Evolutionary conservation across 2,113 vertebrate species (phyloP).

Genomic region (Rousettus leschenaultii): DNA sequence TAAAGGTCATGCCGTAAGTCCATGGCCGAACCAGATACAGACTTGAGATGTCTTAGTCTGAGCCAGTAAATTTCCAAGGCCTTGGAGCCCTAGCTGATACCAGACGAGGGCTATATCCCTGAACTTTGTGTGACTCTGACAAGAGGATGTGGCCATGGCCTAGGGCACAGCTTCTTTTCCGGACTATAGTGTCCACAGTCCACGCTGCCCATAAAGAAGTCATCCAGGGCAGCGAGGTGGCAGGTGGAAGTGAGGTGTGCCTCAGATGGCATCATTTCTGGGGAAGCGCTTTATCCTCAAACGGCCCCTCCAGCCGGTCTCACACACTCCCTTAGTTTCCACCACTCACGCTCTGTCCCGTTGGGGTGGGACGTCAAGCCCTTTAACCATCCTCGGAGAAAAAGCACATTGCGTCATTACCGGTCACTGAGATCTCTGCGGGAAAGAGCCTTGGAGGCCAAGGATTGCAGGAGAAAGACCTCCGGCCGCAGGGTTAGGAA

Average conservation of each 20-base stretch:
- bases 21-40: neutral
- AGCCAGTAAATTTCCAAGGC: neutral
- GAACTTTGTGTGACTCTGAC: neutral
- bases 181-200: neutral
- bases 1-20: neutral
- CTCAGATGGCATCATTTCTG: neutral
- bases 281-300: neutral
- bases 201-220: neutral
- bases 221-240: neutral
- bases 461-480: neutral
- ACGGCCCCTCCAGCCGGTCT: neutral
- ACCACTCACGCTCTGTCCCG: neutral
- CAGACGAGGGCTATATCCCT: neutral
- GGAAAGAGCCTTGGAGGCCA: neutral
- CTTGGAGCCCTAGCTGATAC: neutral
- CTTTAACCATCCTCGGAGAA: neutral
- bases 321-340: neutral
- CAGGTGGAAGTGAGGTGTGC: neutral
- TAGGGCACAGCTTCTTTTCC: neutral
- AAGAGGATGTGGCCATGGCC: neutral
- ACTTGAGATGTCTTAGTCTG: neutral
- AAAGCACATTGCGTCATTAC: neutral
- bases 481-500: neutral
- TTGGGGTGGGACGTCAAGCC: neutral
- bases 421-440: neutral